A percentile compares a stretch with the other conserved stretches of the same genome.
Conservation (phyloP, 2,113 vertebrate genomes). For the Serinus canaria region DNA sequence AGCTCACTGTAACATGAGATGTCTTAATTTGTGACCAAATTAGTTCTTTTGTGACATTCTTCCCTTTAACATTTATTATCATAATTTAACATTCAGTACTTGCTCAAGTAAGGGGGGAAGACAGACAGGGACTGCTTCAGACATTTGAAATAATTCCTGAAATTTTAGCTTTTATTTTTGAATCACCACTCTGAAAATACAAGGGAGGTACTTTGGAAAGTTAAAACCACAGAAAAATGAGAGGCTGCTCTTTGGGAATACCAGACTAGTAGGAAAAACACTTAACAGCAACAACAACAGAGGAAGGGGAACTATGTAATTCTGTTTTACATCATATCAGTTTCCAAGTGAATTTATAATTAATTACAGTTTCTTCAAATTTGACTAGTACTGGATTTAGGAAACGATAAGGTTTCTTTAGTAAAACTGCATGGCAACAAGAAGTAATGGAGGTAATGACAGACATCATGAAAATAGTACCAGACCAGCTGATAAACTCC, state of each 20-base stretch:
- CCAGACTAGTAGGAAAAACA: neutral
- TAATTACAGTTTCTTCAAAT: constrained; percentile 42
- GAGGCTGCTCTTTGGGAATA: neutral
- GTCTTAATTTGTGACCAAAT: neutral
- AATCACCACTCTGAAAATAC: neutral
- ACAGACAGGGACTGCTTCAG: neutral
- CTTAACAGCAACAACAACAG: neutral
- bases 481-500: neutral
- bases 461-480: neutral
- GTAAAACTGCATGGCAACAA: constrained; percentile 10
- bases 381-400: constrained; percentile 26
- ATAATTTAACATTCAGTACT: neutral
- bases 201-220: neutral
- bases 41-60: neutral
- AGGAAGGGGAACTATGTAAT: neutral
- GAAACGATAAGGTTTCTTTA: neutral
- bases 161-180: neutral
- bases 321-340: neutral
- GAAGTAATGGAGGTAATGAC: neutral
- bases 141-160: neutral
- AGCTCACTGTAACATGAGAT: neutral
- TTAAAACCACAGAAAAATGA: neutral
- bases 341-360: constrained; percentile 47
- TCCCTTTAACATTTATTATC: neutral
- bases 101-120: neutral